Evolutionary conservation across 2,113 vertebrate species (phyloP).

Genomic region (Sinocyclocheilus maitianheensis): DNA sequence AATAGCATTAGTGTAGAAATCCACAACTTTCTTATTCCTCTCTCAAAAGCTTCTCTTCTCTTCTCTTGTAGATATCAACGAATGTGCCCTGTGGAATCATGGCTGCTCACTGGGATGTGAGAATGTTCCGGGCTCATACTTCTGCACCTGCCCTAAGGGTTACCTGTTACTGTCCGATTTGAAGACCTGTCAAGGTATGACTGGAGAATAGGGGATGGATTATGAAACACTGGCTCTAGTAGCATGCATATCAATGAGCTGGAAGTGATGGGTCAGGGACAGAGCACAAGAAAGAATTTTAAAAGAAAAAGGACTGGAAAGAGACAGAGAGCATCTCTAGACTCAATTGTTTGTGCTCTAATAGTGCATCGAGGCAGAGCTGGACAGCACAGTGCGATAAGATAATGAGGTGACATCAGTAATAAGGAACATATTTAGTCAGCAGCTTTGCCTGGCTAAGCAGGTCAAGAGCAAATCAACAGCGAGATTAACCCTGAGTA

Average conservation of each 20-base stretch:
- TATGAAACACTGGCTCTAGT: background rate
- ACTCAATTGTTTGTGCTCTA: constrained; percentile 2
- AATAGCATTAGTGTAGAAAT: background rate
- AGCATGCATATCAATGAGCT: background rate
- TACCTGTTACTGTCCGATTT: constrained; percentile 86
- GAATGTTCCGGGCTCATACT: constrained; percentile 90
- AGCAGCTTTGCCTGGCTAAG: constrained; percentile 71
- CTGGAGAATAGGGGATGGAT: background rate
- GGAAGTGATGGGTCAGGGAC: background rate
- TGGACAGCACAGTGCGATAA: constrained; percentile 55
- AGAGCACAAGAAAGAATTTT: background rate
- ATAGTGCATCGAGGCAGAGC: background rate
- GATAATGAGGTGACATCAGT: constrained; percentile 65
- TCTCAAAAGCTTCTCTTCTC: background rate
- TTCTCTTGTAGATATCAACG: constrained; percentile 83
- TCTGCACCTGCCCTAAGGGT: constrained; percentile 87
- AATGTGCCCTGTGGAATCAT: constrained; percentile 90
- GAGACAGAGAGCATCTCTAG: constrained; percentile 1
- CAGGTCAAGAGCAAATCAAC: constrained; percentile 63
- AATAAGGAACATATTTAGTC: constrained; percentile 69
- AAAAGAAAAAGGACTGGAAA: background rate
- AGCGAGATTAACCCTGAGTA: constrained; percentile 32
- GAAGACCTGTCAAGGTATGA: constrained; percentile 84
- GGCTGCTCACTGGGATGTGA: constrained; percentile 93
- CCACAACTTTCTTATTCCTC: background rate